Evolutionary conservation across 92 coral and sea anemone species (phyloP), one percentile per base, ranked within the genome.

Genomic region (Epizoanthus ramosus): DNA sequence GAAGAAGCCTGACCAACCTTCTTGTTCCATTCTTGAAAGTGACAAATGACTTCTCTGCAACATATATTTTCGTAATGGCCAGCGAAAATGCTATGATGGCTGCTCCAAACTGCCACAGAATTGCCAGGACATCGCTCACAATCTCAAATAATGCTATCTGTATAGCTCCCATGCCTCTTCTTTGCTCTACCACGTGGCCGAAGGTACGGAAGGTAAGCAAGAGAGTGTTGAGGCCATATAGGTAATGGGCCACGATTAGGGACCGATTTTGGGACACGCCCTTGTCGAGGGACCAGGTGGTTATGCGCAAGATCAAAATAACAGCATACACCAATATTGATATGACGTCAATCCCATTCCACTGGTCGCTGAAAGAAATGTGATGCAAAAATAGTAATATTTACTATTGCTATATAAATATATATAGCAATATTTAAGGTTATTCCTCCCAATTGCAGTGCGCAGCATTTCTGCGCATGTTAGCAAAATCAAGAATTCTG

Each of bases 81-180:
- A 28, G 31, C 31, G 31, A 28, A 28, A 28, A 28, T 28, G 31
- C 31, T 2, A 28, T 28, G 31, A 28, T 28, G 31, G 31, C 31
- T 28, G 31, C 31, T 28, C 31, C 31, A 28, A 28, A 28, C 31
- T 28, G 31, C 31, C 31, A 28, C 45, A 89, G 75, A 31, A 92
- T 87, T 0, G 87, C 81, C 45, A 79, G 2, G 15, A 84, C 58
- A 10, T 83, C 23, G 23, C 76, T 45, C 41, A 88, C 73, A 47
- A 88, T 88, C 22, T 63, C 23, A 50, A 84, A 83, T 23, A 88
- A 57, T 21, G 91, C 91, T 16, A 88, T 88, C 76, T 77, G 83
- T 21, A 77, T 84, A 19, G 83, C 25, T 22, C 92, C 92, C 79
- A 81, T 84, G 45, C 72, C 25, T 57, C 80, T 52, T 50, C 47